phyloP scores from a whole-genome alignment of 2,888 invertebrate species.

The Reticulitermes lucifugus region DNA sequence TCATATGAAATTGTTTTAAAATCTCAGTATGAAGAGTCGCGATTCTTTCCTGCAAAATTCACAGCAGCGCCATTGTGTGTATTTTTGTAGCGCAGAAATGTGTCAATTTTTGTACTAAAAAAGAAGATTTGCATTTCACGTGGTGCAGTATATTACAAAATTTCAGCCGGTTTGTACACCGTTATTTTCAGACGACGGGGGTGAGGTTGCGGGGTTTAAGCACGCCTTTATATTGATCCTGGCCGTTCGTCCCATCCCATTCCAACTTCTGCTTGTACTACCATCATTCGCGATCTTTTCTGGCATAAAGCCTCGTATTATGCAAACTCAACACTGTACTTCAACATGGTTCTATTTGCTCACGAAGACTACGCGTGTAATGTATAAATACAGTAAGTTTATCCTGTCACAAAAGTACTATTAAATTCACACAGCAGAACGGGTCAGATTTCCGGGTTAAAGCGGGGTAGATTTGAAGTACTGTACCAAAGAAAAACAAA shows the following conservation, averaged over 20 bases:
- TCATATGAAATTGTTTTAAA: too few species aligned
- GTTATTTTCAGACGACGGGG: not conserved
- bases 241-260: not conserved
- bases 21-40: too few species aligned
- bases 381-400: too few species aligned
- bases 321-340: not conserved
- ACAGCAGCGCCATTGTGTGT: not conserved
- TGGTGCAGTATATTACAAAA: not conserved
- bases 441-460: too few species aligned
- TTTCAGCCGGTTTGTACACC: not conserved
- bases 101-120: not conserved
- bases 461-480: too few species aligned
- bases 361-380: too few species aligned
- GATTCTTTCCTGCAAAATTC: too few species aligned
- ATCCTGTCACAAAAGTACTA: too few species aligned
- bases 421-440: too few species aligned
- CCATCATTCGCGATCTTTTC: not conserved
- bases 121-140: not conserved
- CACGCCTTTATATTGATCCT: slow-evolving; percentile 36
- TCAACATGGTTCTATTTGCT: too few species aligned
- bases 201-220: not conserved
- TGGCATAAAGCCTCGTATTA: too few species aligned
- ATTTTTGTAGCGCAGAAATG: not conserved
- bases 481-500: too few species aligned
- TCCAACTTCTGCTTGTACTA: not conserved